Evolutionary conservation across 2,113 vertebrate genomes (phyloP), one percentile per base, ranked within the genome.

Genomic region (Lamprologus callipterus): DNA sequence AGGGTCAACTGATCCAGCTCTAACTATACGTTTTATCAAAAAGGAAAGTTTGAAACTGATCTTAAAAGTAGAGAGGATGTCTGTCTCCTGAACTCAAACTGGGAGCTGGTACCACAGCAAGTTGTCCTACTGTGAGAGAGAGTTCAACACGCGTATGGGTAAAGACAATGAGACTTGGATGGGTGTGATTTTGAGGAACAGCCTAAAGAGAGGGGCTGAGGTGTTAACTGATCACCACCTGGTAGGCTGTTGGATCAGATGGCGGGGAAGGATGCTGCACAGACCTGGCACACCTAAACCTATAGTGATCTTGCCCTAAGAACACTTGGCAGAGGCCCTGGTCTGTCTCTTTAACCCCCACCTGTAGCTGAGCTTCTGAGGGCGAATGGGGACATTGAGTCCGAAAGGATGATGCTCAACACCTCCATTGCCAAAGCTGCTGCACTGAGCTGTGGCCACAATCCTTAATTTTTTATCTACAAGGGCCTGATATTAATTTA

Each of bases 301-400:
- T 53, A 4, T 53, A 53, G 19, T 11, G 19, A 53, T 10, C 5
- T 53, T 21, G 5, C 49, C 9, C 49, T n/a, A 53, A 53, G 9
- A 53, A n/a, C 9, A 6, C 51, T n/a, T 53, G 51, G 9, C 9
- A 53, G 19, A 53, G 0, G 51, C 3, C 19, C 19, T 0, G 5
- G 5, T 53, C 51, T 19, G 19, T 0, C 9, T 53, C 51, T 21
- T 21, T 11, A 53, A 53, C 19, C 9, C 49, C 9, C 51, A 53
- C 19, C 51, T 53, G 9, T 53, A n/a, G 19, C 19, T 21, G 9
- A 53, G 51, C 51, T 53, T 53, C 51, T 53, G 51, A 11, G 51
- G 5, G 9, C 6, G 9, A 53, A 6, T 53, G 51, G 51, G 19
- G 51, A 21, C 51, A 53, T 6, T 0, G 19, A 53, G 19, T 1